These are phyloP conservation scores for Myotis pilosus DNA, from an alignment of 2,797 vertebrate genomes.

Conservation along the genomic window DNA sequence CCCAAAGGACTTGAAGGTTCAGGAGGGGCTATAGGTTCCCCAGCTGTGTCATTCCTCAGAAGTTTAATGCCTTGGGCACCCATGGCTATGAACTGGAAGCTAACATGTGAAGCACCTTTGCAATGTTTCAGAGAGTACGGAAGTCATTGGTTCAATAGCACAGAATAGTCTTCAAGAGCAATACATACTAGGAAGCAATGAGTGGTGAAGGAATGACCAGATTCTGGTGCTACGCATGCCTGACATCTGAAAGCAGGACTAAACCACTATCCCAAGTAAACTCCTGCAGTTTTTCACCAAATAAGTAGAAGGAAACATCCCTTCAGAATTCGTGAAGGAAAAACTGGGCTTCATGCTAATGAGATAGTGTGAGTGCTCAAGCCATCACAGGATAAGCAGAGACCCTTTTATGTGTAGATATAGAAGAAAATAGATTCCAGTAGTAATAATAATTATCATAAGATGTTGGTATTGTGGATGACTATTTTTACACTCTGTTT, in stretches of 20 bases:
- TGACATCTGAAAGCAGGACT: background rate
- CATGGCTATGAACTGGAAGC: background rate
- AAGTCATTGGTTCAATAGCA: background rate
- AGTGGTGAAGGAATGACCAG: background rate
- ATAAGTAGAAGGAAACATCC: background rate
- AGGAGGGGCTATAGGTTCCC: background rate
- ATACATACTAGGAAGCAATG: rapidly evolving
- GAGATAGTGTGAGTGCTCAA: background rate
- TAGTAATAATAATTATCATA: background rate
- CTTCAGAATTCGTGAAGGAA: background rate
- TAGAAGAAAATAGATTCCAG: background rate
- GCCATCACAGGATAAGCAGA: background rate
- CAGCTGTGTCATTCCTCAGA: background rate
- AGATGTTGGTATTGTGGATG: background rate
- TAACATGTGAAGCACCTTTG: background rate
- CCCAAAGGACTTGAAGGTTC: background rate
- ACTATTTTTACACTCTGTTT: background rate
- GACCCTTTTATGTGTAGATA: background rate
- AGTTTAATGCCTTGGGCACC: background rate
- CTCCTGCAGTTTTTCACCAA: background rate
- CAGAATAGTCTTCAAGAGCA: background rate
- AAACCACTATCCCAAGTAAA: background rate
- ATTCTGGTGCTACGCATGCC: background rate
- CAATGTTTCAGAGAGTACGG: background rate
- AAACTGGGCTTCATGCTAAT: background rate